phyloP scores from a whole-genome alignment of 1,140 invertebrate genomes.

The Muscidifurax raptorellus region DNA sequence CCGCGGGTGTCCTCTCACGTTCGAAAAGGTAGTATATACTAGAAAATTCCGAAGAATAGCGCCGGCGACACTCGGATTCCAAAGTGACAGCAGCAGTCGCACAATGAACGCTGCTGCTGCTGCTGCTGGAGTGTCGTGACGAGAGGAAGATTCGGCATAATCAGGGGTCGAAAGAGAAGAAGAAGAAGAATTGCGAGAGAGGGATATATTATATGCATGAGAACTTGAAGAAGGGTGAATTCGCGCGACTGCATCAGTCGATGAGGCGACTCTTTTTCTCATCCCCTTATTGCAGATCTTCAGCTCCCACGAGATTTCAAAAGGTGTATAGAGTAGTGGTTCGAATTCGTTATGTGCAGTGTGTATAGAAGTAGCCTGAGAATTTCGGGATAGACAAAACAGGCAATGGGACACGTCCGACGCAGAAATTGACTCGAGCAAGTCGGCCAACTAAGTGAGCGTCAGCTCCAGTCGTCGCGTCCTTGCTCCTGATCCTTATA shows the following conservation, averaged over 20 bases:
- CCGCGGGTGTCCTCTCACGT: not conserved
- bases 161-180: not conserved
- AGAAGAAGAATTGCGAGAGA: too few relatives aligned
- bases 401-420: not conserved
- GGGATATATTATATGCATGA: not conserved
- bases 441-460: conserved; percentile 56
- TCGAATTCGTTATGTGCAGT: too few relatives aligned
- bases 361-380: not conserved
- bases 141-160: not conserved
- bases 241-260: not conserved
- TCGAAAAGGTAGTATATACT: not conserved
- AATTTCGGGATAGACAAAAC: not conserved
- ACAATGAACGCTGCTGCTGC: not conserved
- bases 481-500: conserved; percentile 27
- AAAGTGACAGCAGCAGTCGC: not conserved
- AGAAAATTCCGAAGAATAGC: conserved; percentile 16
- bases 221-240: not conserved
- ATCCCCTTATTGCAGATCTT: too few relatives aligned
- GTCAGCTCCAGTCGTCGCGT: conserved; percentile 62
- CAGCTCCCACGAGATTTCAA: not conserved
- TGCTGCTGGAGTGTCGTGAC: not conserved
- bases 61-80: not conserved
- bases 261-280: not conserved
- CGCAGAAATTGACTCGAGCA: conserved; percentile 33
- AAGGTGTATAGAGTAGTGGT: not conserved